Evolutionary conservation across 2,888 invertebrate species (phyloP), one percentile per base, ranked within the genome.

Genomic region (Andrena flavipes): DNA sequence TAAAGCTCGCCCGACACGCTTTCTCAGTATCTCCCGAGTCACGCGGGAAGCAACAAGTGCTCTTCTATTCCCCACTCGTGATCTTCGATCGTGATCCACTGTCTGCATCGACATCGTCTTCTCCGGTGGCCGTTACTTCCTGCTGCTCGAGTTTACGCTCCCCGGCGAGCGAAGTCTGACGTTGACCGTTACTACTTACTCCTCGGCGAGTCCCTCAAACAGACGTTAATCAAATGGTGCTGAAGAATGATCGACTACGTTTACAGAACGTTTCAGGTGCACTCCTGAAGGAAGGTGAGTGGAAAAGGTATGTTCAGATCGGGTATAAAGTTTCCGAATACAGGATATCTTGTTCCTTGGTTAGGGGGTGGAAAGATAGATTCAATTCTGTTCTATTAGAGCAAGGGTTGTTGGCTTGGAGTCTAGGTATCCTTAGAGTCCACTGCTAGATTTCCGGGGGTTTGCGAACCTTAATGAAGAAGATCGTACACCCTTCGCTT

Each of bases 31-130:
- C 80, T 85, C 77, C 64, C 77, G 67, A 74, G 75, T 84, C 82
- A 88, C 78, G 85, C 82, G 77, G 23, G 71, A 64, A 87, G 89
- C 90, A 90, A 90, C 90, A 90, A 90, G 90, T 89, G 88, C 76
- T 70, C 42, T 56, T 56, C 48, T 29, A 60, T 63, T 51, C 63
- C 51, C 49, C 16, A 13, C 62, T 63, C 23, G 16, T 67, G 54
- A 54, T 76, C 76, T 54, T 59, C 59, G 60, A 73, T 72, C 73
- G 67, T 26, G 54, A 30, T 67, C 59, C 33, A 56, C 33, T n/a
- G 10, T 42, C 35, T n/a, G 23, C n/a, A 51, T 51, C 48, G 48
- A 63, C n/a, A 2, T n/a, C 20, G 10, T 29, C 48, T 42, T 20
- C 16, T 3, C 10, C 56, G 10, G 3, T 8, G 20, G 26, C 8